A percentile compares a stretch with the other conserved stretches of the same genome.
phyloP scores from a whole-genome alignment of 2,888 invertebrate genomes.

The Halictus ligatus region DNA sequence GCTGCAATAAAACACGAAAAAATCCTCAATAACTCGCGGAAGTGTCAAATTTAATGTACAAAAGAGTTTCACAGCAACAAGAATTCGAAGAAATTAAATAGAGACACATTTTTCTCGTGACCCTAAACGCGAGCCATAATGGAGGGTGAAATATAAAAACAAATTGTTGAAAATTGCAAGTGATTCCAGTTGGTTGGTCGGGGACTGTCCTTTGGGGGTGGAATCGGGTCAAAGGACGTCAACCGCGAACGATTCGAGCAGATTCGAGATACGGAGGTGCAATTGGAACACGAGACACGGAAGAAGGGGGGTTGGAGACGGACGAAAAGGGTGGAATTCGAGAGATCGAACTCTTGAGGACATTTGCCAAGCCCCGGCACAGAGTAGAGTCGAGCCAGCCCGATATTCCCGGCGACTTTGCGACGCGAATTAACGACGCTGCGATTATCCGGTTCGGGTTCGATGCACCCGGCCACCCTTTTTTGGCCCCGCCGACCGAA shows the following conservation, averaged over 20 bases:
- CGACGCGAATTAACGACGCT: constrained; percentile 56
- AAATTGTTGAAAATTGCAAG: too few relatives aligned
- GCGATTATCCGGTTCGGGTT: constrained; percentile 27
- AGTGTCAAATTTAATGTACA: too few relatives aligned
- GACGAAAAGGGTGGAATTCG: constrained; percentile 32
- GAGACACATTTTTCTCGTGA: too few relatives aligned
- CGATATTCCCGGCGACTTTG: constrained; percentile 32
- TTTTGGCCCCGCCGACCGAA: background rate
- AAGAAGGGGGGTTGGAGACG: background rate
- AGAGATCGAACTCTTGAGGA: constrained; percentile 35
- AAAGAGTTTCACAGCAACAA: too few relatives aligned
- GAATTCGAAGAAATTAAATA: too few relatives aligned
- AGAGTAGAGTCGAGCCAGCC: constrained; percentile 19
- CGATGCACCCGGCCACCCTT: constrained; percentile 25
- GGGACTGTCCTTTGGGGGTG: background rate
- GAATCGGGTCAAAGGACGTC: constrained; percentile 39
- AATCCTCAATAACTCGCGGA: too few relatives aligned
- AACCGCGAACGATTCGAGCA: constrained; percentile 45
- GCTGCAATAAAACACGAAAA: too few relatives aligned
- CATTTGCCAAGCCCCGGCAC: constrained; percentile 53
- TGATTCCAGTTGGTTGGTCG: too few relatives aligned
- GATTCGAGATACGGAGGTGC: constrained; percentile 26
- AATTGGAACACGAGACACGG: constrained; percentile 50
- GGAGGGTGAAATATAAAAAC: too few relatives aligned
- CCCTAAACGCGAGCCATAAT: too few relatives aligned